Evolutionary conservation across 2,888 invertebrate genomes (phyloP), one percentile per base, ranked within the genome.

Genomic region (Schrankia costaestrigalis): DNA sequence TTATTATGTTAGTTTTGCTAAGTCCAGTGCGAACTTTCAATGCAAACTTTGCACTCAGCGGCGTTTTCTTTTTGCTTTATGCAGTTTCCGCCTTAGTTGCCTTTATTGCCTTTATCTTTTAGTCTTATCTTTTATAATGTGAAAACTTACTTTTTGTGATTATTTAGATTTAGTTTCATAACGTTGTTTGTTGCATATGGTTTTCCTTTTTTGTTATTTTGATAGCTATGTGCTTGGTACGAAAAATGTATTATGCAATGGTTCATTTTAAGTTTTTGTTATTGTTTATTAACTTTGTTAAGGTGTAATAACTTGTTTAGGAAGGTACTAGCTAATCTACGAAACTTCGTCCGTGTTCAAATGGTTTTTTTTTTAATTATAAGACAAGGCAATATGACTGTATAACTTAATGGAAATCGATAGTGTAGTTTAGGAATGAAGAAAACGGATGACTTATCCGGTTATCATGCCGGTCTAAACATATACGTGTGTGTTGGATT

Each of bases 11-110:
- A 64, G 65, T 66, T 66, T 59, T 44, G 52, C 58, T 63, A 63
- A 70, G 67, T 63, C 63, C 46, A 26, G 51, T 34, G 39, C 41
- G 35, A 54, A 50, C 45, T 53, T 51, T 44, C 41, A 55, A 38
- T 43, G 57, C 43, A 52, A 74, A 74, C 70, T 74, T 72, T 61
- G 63, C 71, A 66, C 71, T 63, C 56, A 41, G 52, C 53, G 50
- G 37, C 49, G 51, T 56, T 62, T 63, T 66, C 60, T 71, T 68
- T 63, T 63, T 58, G 56, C 54, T 63, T 69, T 62, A 59, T 57
- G 57, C 58, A 57, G 41, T 57, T 61, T 50, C 48, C 40, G 46
- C 55, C 49, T 54, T 57, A 68, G 49, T 47, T 32, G 47, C 55
- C 36, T 50, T 55, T 56, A 63, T 63, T 58, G 44, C 60, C 41